Base-by-base conservation (phyloP, 2,113 vertebrate species). In the Condylura cristata region DNA sequence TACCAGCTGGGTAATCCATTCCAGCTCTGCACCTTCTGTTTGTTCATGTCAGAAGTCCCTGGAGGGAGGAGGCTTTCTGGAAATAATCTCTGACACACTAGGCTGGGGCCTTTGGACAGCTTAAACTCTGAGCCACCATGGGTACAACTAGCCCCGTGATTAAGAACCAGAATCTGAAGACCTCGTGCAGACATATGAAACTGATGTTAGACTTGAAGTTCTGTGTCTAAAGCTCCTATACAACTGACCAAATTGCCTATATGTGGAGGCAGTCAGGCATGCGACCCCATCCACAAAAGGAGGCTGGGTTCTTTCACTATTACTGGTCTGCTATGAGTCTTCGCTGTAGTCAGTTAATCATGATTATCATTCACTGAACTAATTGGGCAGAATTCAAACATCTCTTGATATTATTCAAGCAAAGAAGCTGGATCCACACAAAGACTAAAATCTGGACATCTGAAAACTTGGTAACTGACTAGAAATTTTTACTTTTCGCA, bases 1-100 rank as follows among this genome's bases (percentile, higher is more conserved):
- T 95, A 88, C 93, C 95, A 94, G 95, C 80, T 95, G 94, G 92
- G 83, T 51, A 90, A 96, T 95, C 93, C 96, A 96, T 82, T 95
- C 91, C 96, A 97, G 91, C 88, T 97, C 87, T 95, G 96, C 48
- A 96, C 96, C 94, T 95, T 96, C 95, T 96, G 75, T 95, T 30
- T 95, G 94, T 91, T 96, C 94, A 89, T 89, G 93, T 96, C 94
- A 95, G 92, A 94, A 95, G 95, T 96, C 93, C 96, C 96, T 96
- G 94, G 78, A 95, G 93, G 93, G 91, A 97, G 96, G 96, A 95
- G 96, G 96, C 94, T 96, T 94, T 96, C 96, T 96, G 79, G 93
- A 97, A 87, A 96, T 81, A 96, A 95, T 91, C 97, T 96, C 91
- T 95, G 63, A 84, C n/a, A 90, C 71, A 30, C 94, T 93, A 92